phyloP scores from a whole-genome alignment of 2,797 vertebrate genomes.

The Myotis vivesi region DNA sequence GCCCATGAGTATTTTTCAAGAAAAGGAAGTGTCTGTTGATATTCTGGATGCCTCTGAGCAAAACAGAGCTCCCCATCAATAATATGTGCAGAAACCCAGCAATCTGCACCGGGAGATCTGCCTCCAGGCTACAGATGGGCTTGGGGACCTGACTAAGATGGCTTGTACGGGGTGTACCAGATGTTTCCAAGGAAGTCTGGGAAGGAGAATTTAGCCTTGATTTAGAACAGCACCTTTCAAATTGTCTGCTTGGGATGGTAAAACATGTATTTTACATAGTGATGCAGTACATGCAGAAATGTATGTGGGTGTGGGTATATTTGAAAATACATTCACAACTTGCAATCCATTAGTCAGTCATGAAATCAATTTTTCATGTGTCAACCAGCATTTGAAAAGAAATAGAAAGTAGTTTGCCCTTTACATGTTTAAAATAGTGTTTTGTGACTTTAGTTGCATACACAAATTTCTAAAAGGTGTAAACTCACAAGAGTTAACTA shows the following conservation, averaged over 20 bases:
- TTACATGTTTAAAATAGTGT: not conserved
- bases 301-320: not conserved
- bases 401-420: not conserved
- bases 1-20: conserved; percentile 34
- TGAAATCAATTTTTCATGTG: not conserved
- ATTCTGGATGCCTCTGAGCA: conserved; percentile 14
- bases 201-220: not conserved
- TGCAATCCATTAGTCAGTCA: not conserved
- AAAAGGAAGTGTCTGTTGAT: conserved; percentile 37
- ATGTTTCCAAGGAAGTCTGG: conserved; percentile 3
- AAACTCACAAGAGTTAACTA: not conserved
- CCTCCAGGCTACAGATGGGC: conserved; percentile 13
- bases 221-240: conserved; percentile 28
- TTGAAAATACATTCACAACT: conserved; percentile 44
- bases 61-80: conserved; percentile 47
- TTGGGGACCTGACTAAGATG: not conserved
- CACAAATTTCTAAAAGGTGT: not conserved
- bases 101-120: conserved; percentile 26
- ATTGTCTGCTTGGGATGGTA: not conserved
- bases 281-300: not conserved
- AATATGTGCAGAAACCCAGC: conserved; percentile 32
- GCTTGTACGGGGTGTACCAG: not conserved
- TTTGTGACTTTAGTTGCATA: not conserved
- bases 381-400: not conserved
- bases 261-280: not conserved